phyloP scores from a whole-genome alignment of 2,113 vertebrate genomes.

The Cryptotis parvus region DNA sequence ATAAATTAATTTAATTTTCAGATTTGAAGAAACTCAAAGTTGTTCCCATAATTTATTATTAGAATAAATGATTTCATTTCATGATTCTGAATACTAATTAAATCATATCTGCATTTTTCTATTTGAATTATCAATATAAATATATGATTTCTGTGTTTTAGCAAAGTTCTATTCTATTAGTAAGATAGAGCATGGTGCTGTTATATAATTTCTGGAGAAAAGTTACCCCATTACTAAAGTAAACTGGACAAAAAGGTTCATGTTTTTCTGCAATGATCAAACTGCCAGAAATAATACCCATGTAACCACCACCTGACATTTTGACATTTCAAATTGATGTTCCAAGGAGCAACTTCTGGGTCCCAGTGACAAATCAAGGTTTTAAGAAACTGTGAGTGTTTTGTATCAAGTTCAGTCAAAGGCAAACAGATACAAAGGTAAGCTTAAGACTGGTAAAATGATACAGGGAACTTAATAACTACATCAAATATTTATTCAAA shows the following conservation, averaged over 20 bases:
- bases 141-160: neutral
- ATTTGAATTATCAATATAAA: constrained; percentile 54
- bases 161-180: constrained; percentile 58
- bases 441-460: rapidly evolving
- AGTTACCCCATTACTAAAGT: constrained; percentile 52
- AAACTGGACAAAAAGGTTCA: constrained; percentile 46
- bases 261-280: constrained; percentile 54
- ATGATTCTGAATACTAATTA: constrained; percentile 54
- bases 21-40: neutral
- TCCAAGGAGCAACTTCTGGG: constrained; percentile 62
- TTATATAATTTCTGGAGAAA: constrained; percentile 57
- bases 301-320: constrained; percentile 41
- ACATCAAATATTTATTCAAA: neutral
- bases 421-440: neutral
- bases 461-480: constrained; percentile 17
- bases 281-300: constrained; percentile 57
- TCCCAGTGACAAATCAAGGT: constrained; percentile 63
- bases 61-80: neutral
- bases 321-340: constrained; percentile 53
- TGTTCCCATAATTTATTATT: constrained; percentile 30
- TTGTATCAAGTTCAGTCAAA: constrained; percentile 26
- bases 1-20: neutral
- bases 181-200: constrained; percentile 20
- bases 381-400: constrained; percentile 8
- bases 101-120: constrained; percentile 41